Evolutionary conservation across 2,113 vertebrate species (phyloP), one percentile per base, ranked within the genome.

Genomic region (Sinocyclocheilus rhinocerous): DNA sequence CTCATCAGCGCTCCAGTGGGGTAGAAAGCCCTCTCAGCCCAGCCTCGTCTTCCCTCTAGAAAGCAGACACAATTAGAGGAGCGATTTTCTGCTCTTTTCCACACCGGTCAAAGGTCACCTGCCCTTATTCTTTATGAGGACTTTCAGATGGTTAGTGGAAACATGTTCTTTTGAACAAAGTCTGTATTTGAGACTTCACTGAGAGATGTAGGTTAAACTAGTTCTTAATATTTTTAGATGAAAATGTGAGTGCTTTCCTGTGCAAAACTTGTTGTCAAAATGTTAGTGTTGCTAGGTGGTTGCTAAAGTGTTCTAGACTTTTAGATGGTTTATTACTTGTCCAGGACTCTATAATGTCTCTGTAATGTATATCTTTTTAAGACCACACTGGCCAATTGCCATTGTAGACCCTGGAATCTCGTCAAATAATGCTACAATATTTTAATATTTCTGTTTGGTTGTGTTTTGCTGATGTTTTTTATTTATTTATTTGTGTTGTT

Each of bases 1-100:
- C 52, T 87, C 45, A 83, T 87, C 80, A 78, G 29, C 12, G n/a
- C 72, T 84, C 33, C 75, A 67, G 70, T 24, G 29, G 63, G 20
- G 79, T 24, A 50, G 70, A 82, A 88, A 61, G 36, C 4, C 24
- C 24, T 82, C 9, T 13, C 42, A 24, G 24, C 24, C 55, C 11
- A 11, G 5, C 45, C 80, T 70, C 24, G 63, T 36, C 63, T 11
- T 39, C 50, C 6, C 24, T 78, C 10, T 24, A 45, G 36, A 16
- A 20, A 80, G 76, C 85, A 59, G 55, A 33, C 69, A 36, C 69
- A 78, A 86, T 82, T 76, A 82, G 5, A 59, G 67, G 42, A 70
- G 15, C 73, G 76, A 81, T 81, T 70, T 61, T 61, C 33, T 57
- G 50, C 67, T 26, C 52, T 48, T 48, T 81, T 76, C 26, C 69